Evolutionary conservation across 2,113 vertebrate genomes (phyloP).

Genomic region (Zapus hudsonius): DNA sequence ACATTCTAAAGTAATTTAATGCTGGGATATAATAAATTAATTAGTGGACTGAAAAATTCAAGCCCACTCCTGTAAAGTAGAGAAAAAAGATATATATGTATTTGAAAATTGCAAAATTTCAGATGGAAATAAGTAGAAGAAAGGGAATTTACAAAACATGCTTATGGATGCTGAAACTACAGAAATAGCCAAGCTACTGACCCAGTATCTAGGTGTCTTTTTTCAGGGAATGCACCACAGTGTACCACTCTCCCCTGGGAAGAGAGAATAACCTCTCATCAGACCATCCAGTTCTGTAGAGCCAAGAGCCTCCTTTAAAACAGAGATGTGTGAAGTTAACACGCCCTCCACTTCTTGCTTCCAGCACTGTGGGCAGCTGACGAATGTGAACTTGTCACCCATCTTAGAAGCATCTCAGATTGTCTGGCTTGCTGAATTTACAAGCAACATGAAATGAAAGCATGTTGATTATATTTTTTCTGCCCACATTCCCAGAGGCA

Average conservation of each 20-base stretch:
- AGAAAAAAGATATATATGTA: background rate
- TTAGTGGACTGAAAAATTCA: constrained; percentile 41
- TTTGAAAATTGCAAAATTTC: background rate
- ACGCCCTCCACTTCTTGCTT: background rate
- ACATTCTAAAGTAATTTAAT: background rate
- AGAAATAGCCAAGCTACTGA: background rate
- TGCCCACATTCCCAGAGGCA: constrained; percentile 24
- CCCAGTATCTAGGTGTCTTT: background rate
- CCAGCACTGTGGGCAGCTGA: background rate
- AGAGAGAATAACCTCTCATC: background rate
- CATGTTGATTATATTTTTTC: background rate
- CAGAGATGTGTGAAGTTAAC: background rate
- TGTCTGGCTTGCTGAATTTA: background rate
- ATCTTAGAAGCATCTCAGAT: background rate
- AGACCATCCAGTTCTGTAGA: background rate
- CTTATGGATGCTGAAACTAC: background rate
- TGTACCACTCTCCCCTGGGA: background rate
- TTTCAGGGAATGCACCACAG: fast-evolving
- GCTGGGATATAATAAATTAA: constrained; percentile 3
- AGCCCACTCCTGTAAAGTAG: background rate
- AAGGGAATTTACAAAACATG: background rate
- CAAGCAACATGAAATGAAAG: constrained; percentile 47
- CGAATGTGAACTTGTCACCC: background rate
- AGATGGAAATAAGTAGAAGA: background rate
- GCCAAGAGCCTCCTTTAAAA: background rate